Percentiles rank a stretch among this genome's conserved stretches.
These are phyloP conservation scores for Oreochromis niloticus DNA, from an alignment of 2,113 vertebrate genomes.

Conservation along the genomic window DNA sequence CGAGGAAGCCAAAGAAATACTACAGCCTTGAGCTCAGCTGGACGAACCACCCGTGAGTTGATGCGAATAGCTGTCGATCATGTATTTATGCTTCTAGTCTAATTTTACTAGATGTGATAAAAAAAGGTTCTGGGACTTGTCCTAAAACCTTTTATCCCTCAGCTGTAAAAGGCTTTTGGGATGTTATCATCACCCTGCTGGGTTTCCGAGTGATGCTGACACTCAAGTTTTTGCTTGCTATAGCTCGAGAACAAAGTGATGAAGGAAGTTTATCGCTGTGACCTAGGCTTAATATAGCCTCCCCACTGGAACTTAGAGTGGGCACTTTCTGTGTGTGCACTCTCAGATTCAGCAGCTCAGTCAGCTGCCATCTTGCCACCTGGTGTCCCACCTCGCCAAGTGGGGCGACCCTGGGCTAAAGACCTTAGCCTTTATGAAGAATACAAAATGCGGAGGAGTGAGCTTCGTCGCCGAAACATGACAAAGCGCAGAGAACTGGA, in stretches of 20 bases:
- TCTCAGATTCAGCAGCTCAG: constrained; percentile 37
- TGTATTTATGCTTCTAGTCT: background rate
- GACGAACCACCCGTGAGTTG: constrained; percentile 38
- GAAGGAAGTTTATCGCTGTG: background rate
- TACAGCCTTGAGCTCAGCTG: background rate
- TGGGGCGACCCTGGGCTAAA: constrained; percentile 53
- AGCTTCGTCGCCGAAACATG: constrained; percentile 60
- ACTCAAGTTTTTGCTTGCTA: background rate
- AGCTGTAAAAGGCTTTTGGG: background rate
- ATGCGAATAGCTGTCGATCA: background rate
- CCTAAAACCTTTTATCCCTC: background rate
- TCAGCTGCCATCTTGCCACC: background rate
- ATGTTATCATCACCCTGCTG: background rate
- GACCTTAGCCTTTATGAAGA: constrained; percentile 69
- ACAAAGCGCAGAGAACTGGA: constrained; percentile 67
- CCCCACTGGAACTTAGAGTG: background rate
- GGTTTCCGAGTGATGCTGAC: background rate
- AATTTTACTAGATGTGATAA: background rate
- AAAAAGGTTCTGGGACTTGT: background rate
- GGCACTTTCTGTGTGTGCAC: background rate
- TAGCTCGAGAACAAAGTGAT: background rate
- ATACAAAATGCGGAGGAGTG: constrained; percentile 65
- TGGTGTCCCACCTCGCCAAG: background rate
- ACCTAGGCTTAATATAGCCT: background rate
- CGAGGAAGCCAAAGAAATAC: background rate